Evolutionary conservation across 2,797 vertebrate genomes (phyloP), one percentile per base, ranked within the genome.

Genomic region (Silurus lanzhouensis): DNA sequence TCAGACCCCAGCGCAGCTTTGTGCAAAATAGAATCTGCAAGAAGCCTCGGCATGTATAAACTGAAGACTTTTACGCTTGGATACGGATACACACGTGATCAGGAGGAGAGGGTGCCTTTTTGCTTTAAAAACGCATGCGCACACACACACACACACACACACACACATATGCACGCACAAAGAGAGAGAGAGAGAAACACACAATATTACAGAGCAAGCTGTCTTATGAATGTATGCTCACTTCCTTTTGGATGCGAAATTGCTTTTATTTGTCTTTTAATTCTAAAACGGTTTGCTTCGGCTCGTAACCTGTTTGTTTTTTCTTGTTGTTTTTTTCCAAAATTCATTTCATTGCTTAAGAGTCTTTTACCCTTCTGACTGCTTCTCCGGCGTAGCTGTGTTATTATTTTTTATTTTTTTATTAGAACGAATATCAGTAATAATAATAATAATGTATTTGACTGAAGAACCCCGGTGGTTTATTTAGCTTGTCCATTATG

Each of bases 391-490:
- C 86, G 89, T 90, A 86, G 89, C 87, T 91, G 85, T 77, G 55
- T 66, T 84, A 38, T 38, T 84, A 46, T 71, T 68, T 44, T 17
- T 91, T 89, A 88, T 92, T 92, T 63, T 93, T 92, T 87, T 84
- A 84, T 38, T 38, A 38, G 38, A 38, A 76, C 19, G 76, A 82
- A 27, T 67, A 74, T 27, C 52, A 76, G 31, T 64, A 86, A 25
- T 88, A 80, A 79, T 88, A 68, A 60, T 82, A 25, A 79, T 20
- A 6, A 8, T 61, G 91, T 92, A 90, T 93, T 92, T 92, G 93
- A 95, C 94, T 95, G 94, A 94, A 87, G 89, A 94, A 92, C 91
- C 90, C 89, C 85, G 55, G 85, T 22, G 90, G 92, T 92, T 91
- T 92, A 88, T 90, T 91, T 91, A 87, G 91, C 92, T 87, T 86